A percentile compares a stretch with the other conserved stretches of the same genome.
These are phyloP conservation scores for Pangasius mekongensis DNA, from an alignment of 2,797 vertebrate genomes.

Conservation along the genomic window DNA sequence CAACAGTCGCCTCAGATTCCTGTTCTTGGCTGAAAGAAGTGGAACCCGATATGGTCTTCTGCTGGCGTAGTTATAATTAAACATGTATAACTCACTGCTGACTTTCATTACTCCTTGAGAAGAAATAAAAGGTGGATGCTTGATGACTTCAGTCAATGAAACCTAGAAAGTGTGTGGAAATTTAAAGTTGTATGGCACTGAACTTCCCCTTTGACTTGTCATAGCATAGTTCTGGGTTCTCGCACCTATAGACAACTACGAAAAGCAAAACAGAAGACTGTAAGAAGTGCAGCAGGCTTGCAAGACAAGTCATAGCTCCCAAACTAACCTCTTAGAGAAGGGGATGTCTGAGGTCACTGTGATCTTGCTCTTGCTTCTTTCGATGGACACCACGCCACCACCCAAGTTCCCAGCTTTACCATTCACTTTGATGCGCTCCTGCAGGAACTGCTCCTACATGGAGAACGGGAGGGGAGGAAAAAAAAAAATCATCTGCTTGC, in stretches of 20 bases:
- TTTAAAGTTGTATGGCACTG: not conserved
- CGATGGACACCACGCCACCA: conserved; percentile 90
- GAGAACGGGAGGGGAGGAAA: too few species aligned
- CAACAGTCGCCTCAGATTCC: too few species aligned
- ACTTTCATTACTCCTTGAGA: not conserved
- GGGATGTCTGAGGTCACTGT: conserved; percentile 93
- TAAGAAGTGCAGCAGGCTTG: not conserved
- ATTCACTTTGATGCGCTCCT: conserved; percentile 97
- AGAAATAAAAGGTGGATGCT: not conserved
- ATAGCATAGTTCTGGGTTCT: not conserved
- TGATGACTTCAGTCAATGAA: not conserved
- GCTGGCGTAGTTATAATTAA: not conserved
- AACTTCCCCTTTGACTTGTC: not conserved
- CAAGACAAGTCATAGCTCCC: not conserved
- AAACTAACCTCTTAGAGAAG: conserved; percentile 92
- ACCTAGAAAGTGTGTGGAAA: not conserved
- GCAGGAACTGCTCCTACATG: conserved; percentile 92
- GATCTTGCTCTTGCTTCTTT: conserved; percentile 98
- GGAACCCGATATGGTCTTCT: not conserved
- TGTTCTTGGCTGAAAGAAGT: not conserved
- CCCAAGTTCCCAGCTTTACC: conserved; percentile 95
- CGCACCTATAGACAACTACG: not conserved
- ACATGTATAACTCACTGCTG: not conserved
- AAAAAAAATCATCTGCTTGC: not conserved
- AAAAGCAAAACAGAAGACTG: not conserved